These are phyloP conservation scores for Frankliniella intonsa DNA, from an alignment of 2,888 invertebrate genomes.

Conservation along the genomic window DNA sequence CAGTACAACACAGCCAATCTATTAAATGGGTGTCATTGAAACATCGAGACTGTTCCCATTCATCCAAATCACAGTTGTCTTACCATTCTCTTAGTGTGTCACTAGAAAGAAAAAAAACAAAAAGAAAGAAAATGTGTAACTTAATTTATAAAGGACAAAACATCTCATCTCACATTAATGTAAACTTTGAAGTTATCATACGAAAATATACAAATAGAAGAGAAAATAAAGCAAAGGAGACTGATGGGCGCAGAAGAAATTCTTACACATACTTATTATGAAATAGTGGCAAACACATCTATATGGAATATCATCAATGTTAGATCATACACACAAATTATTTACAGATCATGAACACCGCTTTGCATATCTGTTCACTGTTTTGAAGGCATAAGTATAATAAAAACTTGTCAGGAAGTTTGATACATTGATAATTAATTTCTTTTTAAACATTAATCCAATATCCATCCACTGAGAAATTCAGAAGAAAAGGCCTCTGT, in stretches of 20 bases:
- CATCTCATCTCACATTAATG: too few species aligned
- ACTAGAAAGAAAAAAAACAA: too few species aligned
- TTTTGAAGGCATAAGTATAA: too few species aligned
- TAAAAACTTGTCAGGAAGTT: too few species aligned
- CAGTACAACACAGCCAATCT: neutral
- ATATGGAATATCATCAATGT: constrained; percentile 20
- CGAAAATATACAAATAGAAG: neutral
- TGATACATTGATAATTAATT: too few species aligned
- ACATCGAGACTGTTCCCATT: neutral
- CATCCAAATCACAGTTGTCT: constrained; percentile 17
- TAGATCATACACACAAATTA: neutral
- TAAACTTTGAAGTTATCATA: too few species aligned
- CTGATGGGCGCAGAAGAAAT: neutral
- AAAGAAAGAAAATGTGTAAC: neutral
- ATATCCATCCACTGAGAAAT: too few species aligned
- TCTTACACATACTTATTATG: neutral
- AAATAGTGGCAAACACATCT: constrained; percentile 3
- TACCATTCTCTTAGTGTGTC: neutral
- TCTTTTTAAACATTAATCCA: too few species aligned
- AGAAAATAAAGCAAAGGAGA: neutral
- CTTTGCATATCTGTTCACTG: too few species aligned
- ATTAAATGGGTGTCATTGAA: neutral
- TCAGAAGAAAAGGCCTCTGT: too few species aligned
- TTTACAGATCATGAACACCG: neutral
- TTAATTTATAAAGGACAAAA: neutral